Conservation (phyloP, 2,113 vertebrate genomes). For the Gorsachius goisagi region DNA sequence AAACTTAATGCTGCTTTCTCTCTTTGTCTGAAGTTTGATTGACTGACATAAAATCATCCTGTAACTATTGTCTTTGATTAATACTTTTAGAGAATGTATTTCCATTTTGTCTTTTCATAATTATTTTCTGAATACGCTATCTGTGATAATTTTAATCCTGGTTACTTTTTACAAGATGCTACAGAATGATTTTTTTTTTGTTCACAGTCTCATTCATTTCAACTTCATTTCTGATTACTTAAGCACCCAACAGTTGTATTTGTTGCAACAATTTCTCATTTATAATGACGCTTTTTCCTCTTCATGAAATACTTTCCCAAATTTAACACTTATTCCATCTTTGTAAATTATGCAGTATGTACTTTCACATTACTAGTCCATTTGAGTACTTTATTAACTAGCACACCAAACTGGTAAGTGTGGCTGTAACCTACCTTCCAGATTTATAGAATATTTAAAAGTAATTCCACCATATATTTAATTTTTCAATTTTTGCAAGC, state of each 20-base stretch:
- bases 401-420: background rate
- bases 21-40: slow-evolving; percentile 25
- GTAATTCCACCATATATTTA: background rate
- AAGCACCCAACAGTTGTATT: background rate
- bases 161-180: background rate
- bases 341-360: background rate
- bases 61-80: slow-evolving; percentile 32
- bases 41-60: slow-evolving; percentile 3
- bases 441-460: background rate
- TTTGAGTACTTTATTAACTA: background rate
- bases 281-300: background rate
- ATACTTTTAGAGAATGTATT: background rate
- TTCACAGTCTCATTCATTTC: background rate
- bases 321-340: background rate
- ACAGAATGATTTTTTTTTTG: background rate
- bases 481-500: background rate
- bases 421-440: background rate
- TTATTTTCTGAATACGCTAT: slow-evolving; percentile 12
- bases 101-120: background rate
- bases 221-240: background rate
- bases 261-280: background rate
- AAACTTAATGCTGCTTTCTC: background rate
- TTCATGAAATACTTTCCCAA: background rate
- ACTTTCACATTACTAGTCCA: background rate
- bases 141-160: slow-evolving; percentile 6